Conservation (phyloP, 2,113 vertebrate genomes). For the Nothoprocta perdicaria region DNA sequence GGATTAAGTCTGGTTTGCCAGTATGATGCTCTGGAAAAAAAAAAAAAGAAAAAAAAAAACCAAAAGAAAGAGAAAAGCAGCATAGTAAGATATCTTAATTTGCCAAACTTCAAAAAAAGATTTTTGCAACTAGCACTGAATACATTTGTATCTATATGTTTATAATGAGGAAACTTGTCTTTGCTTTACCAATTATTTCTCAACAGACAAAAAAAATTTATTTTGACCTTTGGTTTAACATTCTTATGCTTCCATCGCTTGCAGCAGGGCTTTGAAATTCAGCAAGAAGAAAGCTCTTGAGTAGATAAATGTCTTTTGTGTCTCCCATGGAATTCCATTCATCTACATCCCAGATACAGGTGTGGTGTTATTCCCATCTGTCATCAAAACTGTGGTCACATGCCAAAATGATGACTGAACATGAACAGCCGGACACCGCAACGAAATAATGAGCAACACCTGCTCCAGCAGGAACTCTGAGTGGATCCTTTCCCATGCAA, state of each 20-base stretch:
- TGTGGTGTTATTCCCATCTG: slow-evolving; percentile 1
- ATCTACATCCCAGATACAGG: background rate
- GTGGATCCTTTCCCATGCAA: background rate
- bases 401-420: background rate
- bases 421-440: accelerated
- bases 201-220: background rate
- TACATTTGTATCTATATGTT: background rate
- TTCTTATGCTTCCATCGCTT: background rate
- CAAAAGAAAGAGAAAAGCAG: background rate
- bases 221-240: background rate
- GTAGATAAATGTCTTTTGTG: background rate
- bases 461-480: background rate
- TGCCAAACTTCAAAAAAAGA: background rate
- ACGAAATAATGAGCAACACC: background rate
- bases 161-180: background rate
- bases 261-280: slow-evolving; percentile 10
- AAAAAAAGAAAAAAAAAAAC: background rate
- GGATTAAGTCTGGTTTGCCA: background rate
- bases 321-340: background rate
- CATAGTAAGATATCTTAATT: background rate
- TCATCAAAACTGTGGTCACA: background rate
- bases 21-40: background rate
- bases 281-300: background rate
- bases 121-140: background rate
- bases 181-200: background rate